phyloP scores from a whole-genome alignment of 2,797 vertebrate species.

The Zenarchopterus dispar region DNA sequence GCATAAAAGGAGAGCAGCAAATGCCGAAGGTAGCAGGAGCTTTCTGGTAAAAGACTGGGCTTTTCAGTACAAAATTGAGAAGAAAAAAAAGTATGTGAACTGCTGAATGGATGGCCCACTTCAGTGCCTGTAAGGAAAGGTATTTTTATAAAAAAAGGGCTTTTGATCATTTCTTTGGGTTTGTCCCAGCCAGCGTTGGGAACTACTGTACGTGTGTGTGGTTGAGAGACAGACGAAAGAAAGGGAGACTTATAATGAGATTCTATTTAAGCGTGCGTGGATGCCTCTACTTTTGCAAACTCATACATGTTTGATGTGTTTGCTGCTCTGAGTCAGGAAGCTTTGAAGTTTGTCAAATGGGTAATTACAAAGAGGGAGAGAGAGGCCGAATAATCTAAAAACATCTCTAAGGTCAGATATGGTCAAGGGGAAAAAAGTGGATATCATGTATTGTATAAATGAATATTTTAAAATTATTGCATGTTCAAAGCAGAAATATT shows the following conservation, averaged over 20 bases:
- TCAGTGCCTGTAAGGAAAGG: constrained; percentile 23
- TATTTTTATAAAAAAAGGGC: constrained; percentile 20
- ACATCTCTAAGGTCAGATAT: constrained; percentile 20
- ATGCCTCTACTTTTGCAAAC: constrained; percentile 21
- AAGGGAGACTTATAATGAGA: constrained; percentile 31
- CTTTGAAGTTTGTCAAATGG: constrained; percentile 50
- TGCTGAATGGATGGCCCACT: constrained; percentile 53
- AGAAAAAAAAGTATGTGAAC: constrained; percentile 17
- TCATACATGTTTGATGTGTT: constrained; percentile 26
- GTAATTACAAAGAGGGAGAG: constrained; percentile 33
- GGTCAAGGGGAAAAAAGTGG: too few species aligned
- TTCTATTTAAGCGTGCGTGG: constrained; percentile 10
- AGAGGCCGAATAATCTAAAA: constrained; percentile 7
- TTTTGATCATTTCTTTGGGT: constrained; percentile 56
- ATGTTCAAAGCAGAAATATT: not conserved
- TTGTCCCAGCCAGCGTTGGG: constrained; percentile 19
- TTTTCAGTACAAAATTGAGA: constrained; percentile 29
- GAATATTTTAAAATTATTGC: too few species aligned
- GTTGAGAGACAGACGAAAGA: constrained; percentile 2
- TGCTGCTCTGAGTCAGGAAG: constrained; percentile 24
- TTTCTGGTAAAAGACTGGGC: constrained; percentile 22
- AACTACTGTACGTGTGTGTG: constrained; percentile 18
- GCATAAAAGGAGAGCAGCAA: constrained; percentile 27
- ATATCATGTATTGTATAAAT: not conserved
- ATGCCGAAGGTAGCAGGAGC: constrained; percentile 22